These are phyloP conservation scores for Dermochelys coriacea DNA, from an alignment of 2,797 vertebrate species.

Conservation along the genomic window DNA sequence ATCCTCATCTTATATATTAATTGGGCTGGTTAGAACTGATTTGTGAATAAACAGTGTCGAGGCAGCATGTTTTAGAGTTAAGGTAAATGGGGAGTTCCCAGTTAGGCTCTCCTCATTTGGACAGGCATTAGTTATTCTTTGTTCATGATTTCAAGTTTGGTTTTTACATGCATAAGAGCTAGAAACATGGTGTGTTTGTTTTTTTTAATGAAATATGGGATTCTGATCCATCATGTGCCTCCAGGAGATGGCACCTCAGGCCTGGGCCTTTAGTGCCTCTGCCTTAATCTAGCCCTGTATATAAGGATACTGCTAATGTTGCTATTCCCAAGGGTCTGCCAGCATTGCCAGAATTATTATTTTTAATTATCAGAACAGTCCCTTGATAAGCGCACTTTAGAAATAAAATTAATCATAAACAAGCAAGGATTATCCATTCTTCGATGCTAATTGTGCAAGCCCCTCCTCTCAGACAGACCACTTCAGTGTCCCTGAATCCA, in stretches of 20 bases:
- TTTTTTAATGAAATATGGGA: neutral
- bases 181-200: neutral
- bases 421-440: neutral
- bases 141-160: neutral
- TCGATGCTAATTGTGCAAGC: neutral
- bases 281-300: neutral
- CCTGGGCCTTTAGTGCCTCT: neutral
- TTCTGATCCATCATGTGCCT: neutral
- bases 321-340: neutral
- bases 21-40: neutral
- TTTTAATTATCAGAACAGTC: neutral
- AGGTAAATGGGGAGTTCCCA: neutral
- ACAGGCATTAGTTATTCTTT: neutral
- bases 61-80: neutral
- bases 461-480: fast-evolving
- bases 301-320: neutral
- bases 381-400: neutral
- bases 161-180: neutral
- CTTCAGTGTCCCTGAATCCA: neutral
- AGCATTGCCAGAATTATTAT: neutral
- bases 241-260: neutral
- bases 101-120: neutral
- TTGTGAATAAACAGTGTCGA: neutral
- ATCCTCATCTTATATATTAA: neutral
- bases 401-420: neutral